phyloP scores from a whole-genome alignment of 2,113 vertebrate species.

The Hippocampus barbouri region DNA sequence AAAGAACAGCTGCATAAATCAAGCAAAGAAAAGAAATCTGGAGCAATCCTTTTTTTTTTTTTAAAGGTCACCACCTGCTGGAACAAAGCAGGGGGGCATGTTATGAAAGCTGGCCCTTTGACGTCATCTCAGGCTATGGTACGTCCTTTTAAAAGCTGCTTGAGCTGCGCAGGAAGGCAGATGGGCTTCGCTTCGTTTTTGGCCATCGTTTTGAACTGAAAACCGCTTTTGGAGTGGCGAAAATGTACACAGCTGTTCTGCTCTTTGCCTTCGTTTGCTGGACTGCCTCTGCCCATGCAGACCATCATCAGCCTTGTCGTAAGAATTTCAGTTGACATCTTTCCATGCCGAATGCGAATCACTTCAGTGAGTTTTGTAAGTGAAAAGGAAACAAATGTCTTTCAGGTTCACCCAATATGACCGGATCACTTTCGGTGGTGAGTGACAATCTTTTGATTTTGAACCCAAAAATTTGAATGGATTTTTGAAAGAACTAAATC shows the following conservation, averaged over 20 bases:
- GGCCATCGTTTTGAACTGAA: slow-evolving; percentile 28
- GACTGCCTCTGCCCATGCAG: slow-evolving; percentile 45
- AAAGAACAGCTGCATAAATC: slow-evolving; percentile 38
- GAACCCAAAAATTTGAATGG: background rate
- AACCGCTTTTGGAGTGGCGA: slow-evolving; percentile 29
- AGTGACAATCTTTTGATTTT: slow-evolving; percentile 19
- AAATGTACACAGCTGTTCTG: slow-evolving; percentile 46
- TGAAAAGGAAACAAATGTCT: slow-evolving; percentile 16
- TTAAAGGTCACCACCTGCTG: slow-evolving; percentile 30
- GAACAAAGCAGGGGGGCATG: slow-evolving; percentile 13
- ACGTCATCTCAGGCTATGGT: slow-evolving; percentile 11
- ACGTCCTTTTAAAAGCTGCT: slow-evolving; percentile 54
- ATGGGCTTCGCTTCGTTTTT: slow-evolving; percentile 18
- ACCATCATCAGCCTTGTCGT: slow-evolving; percentile 63
- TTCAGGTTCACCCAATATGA: slow-evolving; percentile 68
- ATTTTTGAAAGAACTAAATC: slow-evolving; percentile 1
- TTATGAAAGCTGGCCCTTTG: slow-evolving; percentile 55
- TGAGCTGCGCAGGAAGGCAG: slow-evolving; percentile 12
- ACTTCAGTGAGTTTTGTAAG: background rate
- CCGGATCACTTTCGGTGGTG: slow-evolving; percentile 57
- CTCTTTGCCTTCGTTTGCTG: slow-evolving; percentile 53
- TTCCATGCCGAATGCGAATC: background rate
- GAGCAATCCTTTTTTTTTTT: slow-evolving; percentile 7
- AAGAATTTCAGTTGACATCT: slow-evolving; percentile 27
- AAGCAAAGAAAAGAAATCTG: slow-evolving; percentile 17